phyloP scores from a whole-genome alignment of 1,140 invertebrate genomes.

The Tetramorium alpestre region DNA sequence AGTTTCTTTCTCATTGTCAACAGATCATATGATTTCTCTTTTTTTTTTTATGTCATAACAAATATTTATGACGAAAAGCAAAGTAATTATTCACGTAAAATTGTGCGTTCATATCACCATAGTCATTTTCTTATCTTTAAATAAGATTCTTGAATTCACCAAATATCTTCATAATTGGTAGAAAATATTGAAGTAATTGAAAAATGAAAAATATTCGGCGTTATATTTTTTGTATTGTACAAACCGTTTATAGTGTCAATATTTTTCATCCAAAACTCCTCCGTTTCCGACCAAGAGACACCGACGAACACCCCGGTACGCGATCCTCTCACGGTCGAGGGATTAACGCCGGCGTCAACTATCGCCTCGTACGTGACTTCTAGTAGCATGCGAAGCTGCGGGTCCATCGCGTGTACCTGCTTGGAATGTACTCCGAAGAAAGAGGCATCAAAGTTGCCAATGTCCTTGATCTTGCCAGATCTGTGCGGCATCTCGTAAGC shows the following conservation, averaged over 20 bases:
- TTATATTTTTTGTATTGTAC: constrained; percentile 22
- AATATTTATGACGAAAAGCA: neutral
- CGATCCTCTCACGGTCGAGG: constrained; percentile 91
- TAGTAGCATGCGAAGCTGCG: constrained; percentile 95
- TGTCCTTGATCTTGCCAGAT: constrained; percentile 95
- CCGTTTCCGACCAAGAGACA: constrained; percentile 94
- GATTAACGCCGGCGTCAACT: constrained; percentile 96
- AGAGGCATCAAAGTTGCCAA: constrained; percentile 95
- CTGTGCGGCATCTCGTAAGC: constrained; percentile 91
- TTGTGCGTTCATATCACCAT: too few species aligned
- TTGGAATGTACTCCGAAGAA: constrained; percentile 98
- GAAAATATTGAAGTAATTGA: too few species aligned
- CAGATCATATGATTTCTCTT: neutral
- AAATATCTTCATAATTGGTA: neutral
- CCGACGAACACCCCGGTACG: constrained; percentile 97
- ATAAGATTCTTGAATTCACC: neutral
- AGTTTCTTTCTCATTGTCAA: neutral
- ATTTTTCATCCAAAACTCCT: constrained; percentile 92
- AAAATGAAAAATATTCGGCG: too few species aligned
- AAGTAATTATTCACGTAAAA: neutral
- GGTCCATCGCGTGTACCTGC: constrained; percentile 98
- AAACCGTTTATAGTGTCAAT: constrained; percentile 92
- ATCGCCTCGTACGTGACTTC: constrained; percentile 97
- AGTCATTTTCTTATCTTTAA: neutral
- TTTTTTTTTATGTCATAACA: neutral